A percentile compares a stretch with the other conserved stretches of the same genome.
Conservation (phyloP, 2,113 vertebrate genomes). For the Dicerorhinus sumatrensis region DNA sequence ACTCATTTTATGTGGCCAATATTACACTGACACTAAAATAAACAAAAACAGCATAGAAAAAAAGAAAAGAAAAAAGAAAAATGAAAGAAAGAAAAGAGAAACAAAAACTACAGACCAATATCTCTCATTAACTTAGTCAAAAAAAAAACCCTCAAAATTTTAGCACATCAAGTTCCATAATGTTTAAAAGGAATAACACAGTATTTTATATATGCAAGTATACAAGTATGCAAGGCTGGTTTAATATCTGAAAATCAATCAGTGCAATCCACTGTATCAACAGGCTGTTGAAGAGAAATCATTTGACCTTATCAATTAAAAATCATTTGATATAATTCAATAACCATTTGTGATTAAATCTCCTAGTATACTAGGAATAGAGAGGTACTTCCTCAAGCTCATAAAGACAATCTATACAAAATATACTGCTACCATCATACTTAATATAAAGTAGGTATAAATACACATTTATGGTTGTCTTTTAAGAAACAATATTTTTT, state of each 20-base stretch:
- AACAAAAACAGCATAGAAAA: not conserved
- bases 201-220: no score
- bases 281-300: not conserved
- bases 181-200: no score
- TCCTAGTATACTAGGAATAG: not conserved
- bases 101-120: not conserved
- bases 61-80: not conserved
- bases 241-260: not conserved
- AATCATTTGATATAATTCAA: not conserved
- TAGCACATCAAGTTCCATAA: no score
- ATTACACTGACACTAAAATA: not conserved
- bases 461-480: not conserved
- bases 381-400: rapidly evolving
- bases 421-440: not conserved
- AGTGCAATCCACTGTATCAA: not conserved
- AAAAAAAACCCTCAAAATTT: not conserved
- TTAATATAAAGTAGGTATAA: not conserved
- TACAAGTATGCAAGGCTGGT: no score
- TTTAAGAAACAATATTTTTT: not conserved
- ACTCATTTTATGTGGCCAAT: no score
- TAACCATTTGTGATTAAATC: not conserved
- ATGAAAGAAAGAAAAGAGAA: not conserved
- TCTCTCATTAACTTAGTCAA: not conserved
- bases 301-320: not conserved
- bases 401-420: not conserved